Base-by-base conservation (phyloP, 2,888 invertebrate genomes). In the Prenolepis imparis region DNA sequence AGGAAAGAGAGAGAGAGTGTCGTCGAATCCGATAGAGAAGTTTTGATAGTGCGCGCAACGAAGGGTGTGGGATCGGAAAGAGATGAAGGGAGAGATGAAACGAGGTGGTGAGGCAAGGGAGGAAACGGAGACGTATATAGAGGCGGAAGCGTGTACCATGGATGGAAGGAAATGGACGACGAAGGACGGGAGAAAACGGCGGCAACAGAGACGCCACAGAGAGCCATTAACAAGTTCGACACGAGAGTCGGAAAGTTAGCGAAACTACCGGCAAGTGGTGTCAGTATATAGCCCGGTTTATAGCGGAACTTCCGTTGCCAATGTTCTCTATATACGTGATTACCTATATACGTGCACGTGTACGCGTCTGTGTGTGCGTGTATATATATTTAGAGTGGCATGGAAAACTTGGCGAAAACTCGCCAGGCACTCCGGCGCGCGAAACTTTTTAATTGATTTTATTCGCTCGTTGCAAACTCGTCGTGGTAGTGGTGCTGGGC, bases 221-320 rank as follows among this genome's bases (percentile, higher is more conserved):
- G 88, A 85, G 87, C 91, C 91, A 91, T 93, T 93, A 93, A 92
- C 92, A 90, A 93, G 92, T 92, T 92, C 91, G 91, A 92, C 92
- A 87, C 89, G 91, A 91, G 89, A 91, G 91, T 88, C 89, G 87
- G 89, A 91, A 92, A 92, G 90, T 92, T 90, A 85, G 88, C 78
- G 90, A 89, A 90, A 91, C 89, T 90, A 87, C 87, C 88, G 66
- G 77, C 80, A 86, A 89, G 87, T 86, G 86, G 89, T 89, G 87
- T 87, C 87, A 85, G 89, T 89, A 86, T 86, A 89, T 86, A 86
- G 87, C 78, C 70, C 81, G 72, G 89, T 89, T 89, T 89, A 89
- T 86, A 83, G 86, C 74, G n/a, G n/a, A 85, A 89, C 84, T 86
- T 87, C 73, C 32, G 80, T 80, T 57, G 48, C 82, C 85, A 84